Evolutionary conservation across 2,113 vertebrate species (phyloP).

Genomic region (Eurypyga helias): DNA sequence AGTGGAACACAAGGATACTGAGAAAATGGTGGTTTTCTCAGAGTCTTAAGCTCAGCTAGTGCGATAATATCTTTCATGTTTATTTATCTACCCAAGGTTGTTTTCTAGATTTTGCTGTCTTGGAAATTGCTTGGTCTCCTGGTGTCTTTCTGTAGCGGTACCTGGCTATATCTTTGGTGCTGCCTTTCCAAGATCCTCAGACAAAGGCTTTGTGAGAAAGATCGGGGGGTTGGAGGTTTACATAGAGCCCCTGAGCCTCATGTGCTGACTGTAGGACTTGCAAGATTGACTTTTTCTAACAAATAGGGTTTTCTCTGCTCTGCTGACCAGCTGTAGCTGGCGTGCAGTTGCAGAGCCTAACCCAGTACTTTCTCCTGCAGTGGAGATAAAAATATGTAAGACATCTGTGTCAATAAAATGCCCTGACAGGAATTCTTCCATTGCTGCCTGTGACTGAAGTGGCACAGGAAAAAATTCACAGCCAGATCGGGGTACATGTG

Average conservation of each 20-base stretch:
- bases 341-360: not conserved
- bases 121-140: not conserved
- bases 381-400: not conserved
- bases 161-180: not conserved
- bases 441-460: not conserved
- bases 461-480: not conserved
- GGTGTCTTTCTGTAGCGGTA: not conserved
- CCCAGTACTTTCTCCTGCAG: not conserved
- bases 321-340: not conserved
- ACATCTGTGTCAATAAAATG: conserved; percentile 3
- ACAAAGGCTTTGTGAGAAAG: not conserved
- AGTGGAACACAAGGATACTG: not conserved
- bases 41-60: not conserved
- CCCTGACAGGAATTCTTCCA: not conserved
- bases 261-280: not conserved
- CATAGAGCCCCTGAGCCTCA: not conserved
- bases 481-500: not conserved
- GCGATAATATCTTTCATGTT: not conserved
- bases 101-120: not conserved
- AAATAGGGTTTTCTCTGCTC: not conserved
- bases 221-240: not conserved
- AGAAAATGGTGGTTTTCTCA: not conserved
- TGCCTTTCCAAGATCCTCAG: not conserved
- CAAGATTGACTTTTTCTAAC: not conserved
- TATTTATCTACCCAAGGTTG: not conserved